Evolutionary conservation across 2,888 invertebrate species (phyloP).

Genomic region (Gandaritis pyraliata): DNA sequence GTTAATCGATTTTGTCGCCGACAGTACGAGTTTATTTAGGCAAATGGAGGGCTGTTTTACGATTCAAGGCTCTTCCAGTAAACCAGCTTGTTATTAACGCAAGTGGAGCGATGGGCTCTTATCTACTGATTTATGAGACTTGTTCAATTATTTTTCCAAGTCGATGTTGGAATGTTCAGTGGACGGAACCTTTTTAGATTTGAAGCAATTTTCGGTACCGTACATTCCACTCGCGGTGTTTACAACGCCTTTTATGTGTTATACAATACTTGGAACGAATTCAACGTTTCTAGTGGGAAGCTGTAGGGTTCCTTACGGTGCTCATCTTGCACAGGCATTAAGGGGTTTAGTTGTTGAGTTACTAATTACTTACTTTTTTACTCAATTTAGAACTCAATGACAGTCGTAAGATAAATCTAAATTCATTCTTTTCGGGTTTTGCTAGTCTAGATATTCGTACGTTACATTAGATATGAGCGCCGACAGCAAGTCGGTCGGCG

Average conservation of each 20-base stretch:
- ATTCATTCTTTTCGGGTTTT: too few species aligned
- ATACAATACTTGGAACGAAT: neutral
- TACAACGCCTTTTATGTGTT: neutral
- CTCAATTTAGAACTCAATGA: too few species aligned
- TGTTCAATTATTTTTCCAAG: constrained; percentile 23
- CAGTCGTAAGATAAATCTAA: too few species aligned
- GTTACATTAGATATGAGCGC: too few species aligned
- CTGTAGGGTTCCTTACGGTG: too few species aligned
- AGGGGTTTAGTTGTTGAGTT: too few species aligned
- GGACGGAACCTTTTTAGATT: neutral
- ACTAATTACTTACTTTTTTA: too few species aligned
- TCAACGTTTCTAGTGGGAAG: neutral
- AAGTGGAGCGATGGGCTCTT: constrained; percentile 20
- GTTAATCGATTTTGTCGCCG: constrained; percentile 13
- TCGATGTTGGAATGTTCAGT: constrained; percentile 4
- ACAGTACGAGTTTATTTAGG: constrained; percentile 40
- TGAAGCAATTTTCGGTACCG: neutral
- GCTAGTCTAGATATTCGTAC: too few species aligned
- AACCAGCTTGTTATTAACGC: constrained; percentile 25
- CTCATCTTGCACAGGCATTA: too few species aligned
- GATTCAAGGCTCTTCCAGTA: constrained; percentile 24
- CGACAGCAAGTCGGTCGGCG: too few species aligned
- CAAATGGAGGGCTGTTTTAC: constrained; percentile 37
- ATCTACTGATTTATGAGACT: constrained; percentile 25
- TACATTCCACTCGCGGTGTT: neutral